Base-by-base conservation (phyloP, 2,888 invertebrate genomes). In the Agonopterix heracliana region DNA sequence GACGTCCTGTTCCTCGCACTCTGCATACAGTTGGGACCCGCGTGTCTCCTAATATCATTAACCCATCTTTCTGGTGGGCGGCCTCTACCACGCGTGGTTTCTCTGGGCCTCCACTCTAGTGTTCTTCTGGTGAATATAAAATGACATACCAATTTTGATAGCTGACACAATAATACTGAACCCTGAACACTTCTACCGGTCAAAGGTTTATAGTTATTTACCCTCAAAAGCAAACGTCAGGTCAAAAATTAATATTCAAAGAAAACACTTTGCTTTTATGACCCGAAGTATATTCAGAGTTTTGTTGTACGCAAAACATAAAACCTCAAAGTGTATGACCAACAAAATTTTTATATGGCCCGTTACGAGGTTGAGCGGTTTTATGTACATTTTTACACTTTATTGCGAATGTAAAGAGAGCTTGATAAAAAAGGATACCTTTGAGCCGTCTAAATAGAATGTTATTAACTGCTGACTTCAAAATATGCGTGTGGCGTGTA, bases 301-400 rank as follows among this genome's bases (percentile, higher is more conserved):
- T 44, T 12, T 26, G 26, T 26, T 26, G 26, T 26, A 10, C 38
- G 36, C 36, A 36, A 34, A 36, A 36, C 35, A 36, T 45, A 46
- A 44, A 41, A 48, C 48, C 50, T 44, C 50, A 44, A 26, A 40
- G 49, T 53, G 48, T 50, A 53, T 35, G 17, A 44, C 36, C 45
- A 50, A 55, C 53, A 55, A 67, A 64, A 64, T 61, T 66, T 17
- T 70, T 66, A 70, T 63, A 58, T 41, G 52, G 44, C 46, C 58
- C 53, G 64, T 68, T 65, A 69, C 57, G 56, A 50, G 51, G 54
- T 51, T 50, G 58, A 61, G 60, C 60, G 56, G 59, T 60, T 61
- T 65, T 61, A 56, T 60, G 60, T 61, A 62, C 59, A 58, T 65
- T 68, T 66, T 69, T 66, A 69, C 57, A 52, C 57, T 57, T 52